A percentile compares a stretch with the other conserved stretches of the same genome.
These are phyloP conservation scores for Oreamnos americanus DNA, from an alignment of 2,113 vertebrate species.

Conservation along the genomic window DNA sequence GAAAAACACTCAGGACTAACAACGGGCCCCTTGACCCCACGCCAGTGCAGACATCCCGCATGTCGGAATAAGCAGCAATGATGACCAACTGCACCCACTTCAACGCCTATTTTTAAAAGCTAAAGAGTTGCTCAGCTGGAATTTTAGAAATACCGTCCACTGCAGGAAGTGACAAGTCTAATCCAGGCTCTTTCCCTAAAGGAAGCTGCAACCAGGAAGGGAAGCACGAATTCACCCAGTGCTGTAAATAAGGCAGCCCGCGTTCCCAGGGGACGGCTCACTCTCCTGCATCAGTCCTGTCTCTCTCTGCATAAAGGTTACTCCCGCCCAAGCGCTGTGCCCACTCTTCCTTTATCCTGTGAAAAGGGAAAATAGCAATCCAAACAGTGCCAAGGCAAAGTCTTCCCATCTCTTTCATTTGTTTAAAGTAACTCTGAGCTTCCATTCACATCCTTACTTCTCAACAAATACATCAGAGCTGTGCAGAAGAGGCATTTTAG, in stretches of 20 bases:
- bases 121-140: not conserved
- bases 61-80: not conserved
- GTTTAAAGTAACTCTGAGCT: not conserved
- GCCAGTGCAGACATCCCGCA: not conserved
- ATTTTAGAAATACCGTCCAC: not conserved
- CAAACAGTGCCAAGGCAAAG: not conserved
- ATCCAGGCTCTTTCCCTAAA: not conserved
- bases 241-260: not conserved
- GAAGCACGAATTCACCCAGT: not conserved
- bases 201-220: not conserved
- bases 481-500: not conserved
- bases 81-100: not conserved
- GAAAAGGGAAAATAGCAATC: not conserved
- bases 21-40: not conserved
- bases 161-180: not conserved
- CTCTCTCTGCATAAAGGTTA: not conserved
- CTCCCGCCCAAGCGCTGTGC: not conserved
- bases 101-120: constrained; percentile 17
- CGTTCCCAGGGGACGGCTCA: not conserved
- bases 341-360: not conserved
- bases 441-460: not conserved
- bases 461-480: not conserved
- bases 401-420: no score
- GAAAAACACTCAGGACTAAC: not conserved
- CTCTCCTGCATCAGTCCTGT: fast-evolving